Percentiles rank a stretch among this genome's conserved stretches.
phyloP scores from a whole-genome alignment of 2,888 invertebrate genomes.

The Abscondita cerata region DNA sequence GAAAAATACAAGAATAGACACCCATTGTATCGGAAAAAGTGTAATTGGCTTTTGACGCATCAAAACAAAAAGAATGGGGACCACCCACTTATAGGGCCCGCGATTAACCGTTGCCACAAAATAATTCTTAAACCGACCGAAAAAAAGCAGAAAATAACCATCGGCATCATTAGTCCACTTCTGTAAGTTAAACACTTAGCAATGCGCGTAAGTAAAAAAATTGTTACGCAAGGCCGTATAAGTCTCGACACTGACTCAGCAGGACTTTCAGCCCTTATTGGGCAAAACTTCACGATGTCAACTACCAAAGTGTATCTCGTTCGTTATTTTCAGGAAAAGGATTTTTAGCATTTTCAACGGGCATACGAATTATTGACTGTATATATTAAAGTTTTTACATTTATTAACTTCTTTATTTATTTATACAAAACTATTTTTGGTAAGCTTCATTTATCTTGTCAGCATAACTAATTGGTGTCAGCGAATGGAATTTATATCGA shows the following conservation, averaged over 20 bases:
- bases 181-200: conserved; percentile 22
- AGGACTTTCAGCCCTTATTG: conserved; percentile 28
- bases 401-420: neutral
- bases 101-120: conserved; percentile 13
- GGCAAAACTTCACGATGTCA: conserved; percentile 17
- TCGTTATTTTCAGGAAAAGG: conserved; percentile 2
- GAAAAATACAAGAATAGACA: neutral
- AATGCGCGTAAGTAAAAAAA: conserved; percentile 20
- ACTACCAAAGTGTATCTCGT: neutral
- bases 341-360: neutral
- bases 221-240: conserved; percentile 24
- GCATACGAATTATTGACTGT: neutral
- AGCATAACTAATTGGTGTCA: no score
- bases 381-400: conserved; percentile 4
- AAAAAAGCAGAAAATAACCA: no score
- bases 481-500: no score
- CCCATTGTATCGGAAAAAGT: conserved; percentile 4
- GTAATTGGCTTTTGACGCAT: no score
- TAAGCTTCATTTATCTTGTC: no score
- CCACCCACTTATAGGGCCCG: conserved; percentile 21
- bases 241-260: conserved; percentile 20
- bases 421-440: no score
- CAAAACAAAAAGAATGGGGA: conserved; percentile 3
- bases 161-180: conserved; percentile 25
- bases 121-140: conserved; percentile 13